phyloP scores from a whole-genome alignment of 1,140 invertebrate genomes.

The Bombus vancouverensis region DNA sequence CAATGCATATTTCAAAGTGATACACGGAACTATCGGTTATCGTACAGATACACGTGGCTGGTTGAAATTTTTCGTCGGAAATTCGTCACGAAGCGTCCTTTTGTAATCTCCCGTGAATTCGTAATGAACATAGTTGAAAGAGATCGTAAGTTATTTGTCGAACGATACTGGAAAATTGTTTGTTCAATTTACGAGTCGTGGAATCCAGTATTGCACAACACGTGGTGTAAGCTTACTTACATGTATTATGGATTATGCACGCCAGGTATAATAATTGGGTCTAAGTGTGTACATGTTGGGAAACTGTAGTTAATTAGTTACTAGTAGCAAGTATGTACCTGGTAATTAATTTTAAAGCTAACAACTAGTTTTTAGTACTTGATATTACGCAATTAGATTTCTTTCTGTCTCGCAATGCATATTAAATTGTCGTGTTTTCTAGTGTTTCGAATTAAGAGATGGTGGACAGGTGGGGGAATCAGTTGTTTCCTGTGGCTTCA shows the following conservation, averaged over 20 bases:
- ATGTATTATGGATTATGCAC: background rate
- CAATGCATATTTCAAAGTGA: conserved; percentile 25
- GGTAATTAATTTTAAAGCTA: background rate
- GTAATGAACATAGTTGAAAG: background rate
- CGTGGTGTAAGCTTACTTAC: background rate
- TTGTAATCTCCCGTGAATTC: background rate
- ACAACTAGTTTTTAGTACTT: background rate
- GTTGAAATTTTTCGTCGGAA: background rate
- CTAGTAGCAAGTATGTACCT: background rate
- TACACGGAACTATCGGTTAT: background rate
- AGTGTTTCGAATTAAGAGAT: background rate
- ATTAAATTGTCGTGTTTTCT: background rate
- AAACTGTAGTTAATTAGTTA: conserved; percentile 23
- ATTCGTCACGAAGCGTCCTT: background rate
- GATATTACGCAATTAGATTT: background rate
- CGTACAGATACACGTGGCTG: background rate
- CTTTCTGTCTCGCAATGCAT: background rate
- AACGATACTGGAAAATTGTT: no score
- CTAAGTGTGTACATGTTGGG: background rate
- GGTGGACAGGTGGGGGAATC: background rate
- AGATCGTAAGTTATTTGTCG: background rate
- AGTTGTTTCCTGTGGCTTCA: background rate
- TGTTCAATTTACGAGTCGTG: background rate
- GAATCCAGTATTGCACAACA: background rate
- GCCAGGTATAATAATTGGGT: conserved; percentile 1